Percentiles rank a stretch among this genome's conserved stretches.
Evolutionary conservation across 2,888 invertebrate genomes (phyloP).

Genomic region (Cryptosula pallasiana): DNA sequence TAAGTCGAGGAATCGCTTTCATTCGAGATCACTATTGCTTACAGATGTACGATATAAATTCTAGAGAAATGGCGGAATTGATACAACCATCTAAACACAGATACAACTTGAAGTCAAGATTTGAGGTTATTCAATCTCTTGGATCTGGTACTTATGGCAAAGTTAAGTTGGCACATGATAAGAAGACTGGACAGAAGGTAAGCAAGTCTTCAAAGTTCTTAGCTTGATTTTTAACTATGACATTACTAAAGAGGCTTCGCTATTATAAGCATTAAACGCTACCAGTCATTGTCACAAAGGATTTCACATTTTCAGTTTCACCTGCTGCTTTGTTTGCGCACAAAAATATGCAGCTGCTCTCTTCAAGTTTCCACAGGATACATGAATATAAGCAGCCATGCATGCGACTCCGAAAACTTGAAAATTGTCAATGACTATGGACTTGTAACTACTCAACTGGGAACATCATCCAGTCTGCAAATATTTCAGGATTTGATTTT

Average conservation of each 20-base stretch:
- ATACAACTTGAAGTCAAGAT: slow-evolving; percentile 59
- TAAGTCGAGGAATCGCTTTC: background rate
- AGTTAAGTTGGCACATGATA: slow-evolving; percentile 95
- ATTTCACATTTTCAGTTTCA: no score
- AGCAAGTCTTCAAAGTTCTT: no score
- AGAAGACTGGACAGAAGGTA: slow-evolving; percentile 93
- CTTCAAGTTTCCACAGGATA: no score
- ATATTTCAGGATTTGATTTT: no score
- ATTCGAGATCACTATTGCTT: background rate
- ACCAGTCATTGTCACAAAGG: no score
- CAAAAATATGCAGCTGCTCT: no score
- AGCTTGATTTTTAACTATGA: no score
- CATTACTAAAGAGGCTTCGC: no score
- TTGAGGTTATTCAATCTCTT: slow-evolving; percentile 92
- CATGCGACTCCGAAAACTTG: no score
- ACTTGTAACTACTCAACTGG: background rate
- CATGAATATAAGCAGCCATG: no score
- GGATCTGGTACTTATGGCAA: slow-evolving; percentile 99
- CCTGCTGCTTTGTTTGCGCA: no score
- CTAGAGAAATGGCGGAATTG: slow-evolving; percentile 6
- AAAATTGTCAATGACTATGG: background rate
- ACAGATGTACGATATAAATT: background rate
- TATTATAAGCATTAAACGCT: no score
- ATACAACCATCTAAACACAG: slow-evolving; percentile 19
- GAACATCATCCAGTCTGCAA: background rate